A percentile compares a stretch with the other conserved stretches of the same genome.
Evolutionary conservation across 2,888 invertebrate genomes (phyloP).

Genomic region (Plagiodera versicolora): DNA sequence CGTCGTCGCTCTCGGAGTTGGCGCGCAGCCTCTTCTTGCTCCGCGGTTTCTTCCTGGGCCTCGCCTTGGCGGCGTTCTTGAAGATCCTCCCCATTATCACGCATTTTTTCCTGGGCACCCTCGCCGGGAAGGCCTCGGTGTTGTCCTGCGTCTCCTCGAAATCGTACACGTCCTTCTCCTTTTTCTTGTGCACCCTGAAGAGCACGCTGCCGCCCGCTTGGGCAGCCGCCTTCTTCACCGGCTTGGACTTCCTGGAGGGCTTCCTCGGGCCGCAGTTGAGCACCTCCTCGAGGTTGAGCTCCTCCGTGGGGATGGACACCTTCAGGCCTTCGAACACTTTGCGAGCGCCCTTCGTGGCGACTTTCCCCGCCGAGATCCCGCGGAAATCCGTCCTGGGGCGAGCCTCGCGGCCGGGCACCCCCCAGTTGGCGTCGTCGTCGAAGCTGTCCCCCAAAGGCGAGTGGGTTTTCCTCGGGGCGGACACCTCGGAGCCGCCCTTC

Average conservation of each 20-base stretch:
- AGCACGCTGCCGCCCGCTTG: slow-evolving; percentile 40
- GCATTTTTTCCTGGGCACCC: slow-evolving; percentile 59
- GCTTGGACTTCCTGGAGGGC: slow-evolving; percentile 41
- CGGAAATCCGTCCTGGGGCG: slow-evolving; percentile 11
- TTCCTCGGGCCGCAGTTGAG: slow-evolving; percentile 48
- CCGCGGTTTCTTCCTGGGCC: neutral
- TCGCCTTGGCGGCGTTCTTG: slow-evolving; percentile 60
- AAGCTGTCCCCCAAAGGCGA: slow-evolving; percentile 51
- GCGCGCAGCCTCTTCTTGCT: slow-evolving; percentile 45
- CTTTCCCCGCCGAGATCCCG: slow-evolving; percentile 43
- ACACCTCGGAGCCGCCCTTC: slow-evolving; percentile 57
- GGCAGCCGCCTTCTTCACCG: slow-evolving; percentile 40
- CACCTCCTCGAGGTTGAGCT: slow-evolving; percentile 61
- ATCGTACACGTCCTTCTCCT: slow-evolving; percentile 53
- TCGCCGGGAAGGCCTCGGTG: slow-evolving; percentile 47
- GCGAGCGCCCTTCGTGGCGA: slow-evolving; percentile 73
- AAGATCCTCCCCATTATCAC: slow-evolving; percentile 75
- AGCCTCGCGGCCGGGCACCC: slow-evolving; percentile 23
- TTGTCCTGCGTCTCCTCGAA: slow-evolving; percentile 59
- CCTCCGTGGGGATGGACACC: slow-evolving; percentile 65
- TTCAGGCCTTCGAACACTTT: slow-evolving; percentile 73
- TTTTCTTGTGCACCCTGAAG: slow-evolving; percentile 43
- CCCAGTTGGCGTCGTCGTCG: slow-evolving; percentile 51
- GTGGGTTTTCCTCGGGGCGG: too few species aligned
- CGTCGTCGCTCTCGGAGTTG: slow-evolving; percentile 50